Evolutionary conservation across 2,113 vertebrate genomes (phyloP), one percentile per base, ranked within the genome.

Genomic region (Psettodes erumei): DNA sequence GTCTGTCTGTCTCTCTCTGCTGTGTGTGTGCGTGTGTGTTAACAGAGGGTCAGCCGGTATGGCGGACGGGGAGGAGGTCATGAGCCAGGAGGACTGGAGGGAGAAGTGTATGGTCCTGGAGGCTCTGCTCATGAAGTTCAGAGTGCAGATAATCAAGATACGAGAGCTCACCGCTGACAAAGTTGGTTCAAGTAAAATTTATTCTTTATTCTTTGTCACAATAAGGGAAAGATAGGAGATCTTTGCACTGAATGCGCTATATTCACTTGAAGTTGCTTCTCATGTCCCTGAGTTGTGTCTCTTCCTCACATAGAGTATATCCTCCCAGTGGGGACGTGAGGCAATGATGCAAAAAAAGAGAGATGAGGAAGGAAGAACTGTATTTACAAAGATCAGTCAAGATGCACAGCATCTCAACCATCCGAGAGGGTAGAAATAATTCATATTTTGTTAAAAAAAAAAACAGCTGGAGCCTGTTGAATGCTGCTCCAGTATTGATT

Each of bases 141-240:
- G 97, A 81, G 93, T 96, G 83, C 97, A 99, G 88, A 97, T 98
- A 84, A 95, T 96, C 89, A 97, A 97, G 91, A 99, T 99, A 71
- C 93, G 97, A 82, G 96, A 98, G 56, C 91, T 99, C 60, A 94
- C 98, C 38, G 96, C 97, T 51, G 97, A 99, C 84, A 99, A 99
- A 96, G 98, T 98, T 83, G 65, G 95, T 80, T 35, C 21, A 28
- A 56, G 11, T 9, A 42, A 13, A 47, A 11, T 1, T 32, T 2
- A 12, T 37, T 56, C 6, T 23, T 1, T 40, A 13, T 19, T 15
- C 1, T 50, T 40, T 8, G 70, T 43, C 8, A 21, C 16, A n/a
- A n/a, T n/a, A n/a, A n/a, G n/a, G n/a, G n/a, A n/a, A n/a, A n/a
- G n/a, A n/a, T n/a, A n/a, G n/a, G n/a, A n/a, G n/a, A n/a, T n/a